Conservation (phyloP, 2,888 invertebrate species). For the Rhagonycha fulva region DNA sequence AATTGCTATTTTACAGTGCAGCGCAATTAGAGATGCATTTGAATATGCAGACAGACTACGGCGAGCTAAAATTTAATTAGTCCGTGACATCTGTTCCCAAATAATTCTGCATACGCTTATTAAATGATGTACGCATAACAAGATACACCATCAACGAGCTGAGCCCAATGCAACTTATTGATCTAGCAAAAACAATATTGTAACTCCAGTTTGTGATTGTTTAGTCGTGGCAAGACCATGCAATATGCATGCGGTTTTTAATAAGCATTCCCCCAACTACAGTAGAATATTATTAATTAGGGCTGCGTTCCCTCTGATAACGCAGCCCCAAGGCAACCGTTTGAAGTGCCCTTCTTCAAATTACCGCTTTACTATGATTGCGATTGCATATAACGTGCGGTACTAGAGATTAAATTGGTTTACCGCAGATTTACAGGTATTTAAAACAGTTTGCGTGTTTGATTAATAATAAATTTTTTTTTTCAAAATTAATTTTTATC, state of each 20-base stretch:
- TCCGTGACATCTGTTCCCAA: background rate
- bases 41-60: background rate
- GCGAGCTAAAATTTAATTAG: background rate
- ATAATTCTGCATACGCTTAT: background rate
- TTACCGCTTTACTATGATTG: constrained; percentile 33
- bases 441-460: constrained; percentile 19
- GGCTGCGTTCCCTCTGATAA: constrained; percentile 41
- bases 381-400: constrained; percentile 29
- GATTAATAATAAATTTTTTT: background rate
- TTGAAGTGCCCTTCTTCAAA: constrained; percentile 34
- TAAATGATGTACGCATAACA: constrained; percentile 6
- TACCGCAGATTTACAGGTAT: constrained; percentile 33
- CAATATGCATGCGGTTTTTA: constrained; percentile 50
- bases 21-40: background rate
- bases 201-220: constrained; percentile 27
- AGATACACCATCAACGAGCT: constrained; percentile 5
- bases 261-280: constrained; percentile 42
- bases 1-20: background rate
- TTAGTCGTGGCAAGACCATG: constrained; percentile 40
- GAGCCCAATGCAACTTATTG: constrained; percentile 19
- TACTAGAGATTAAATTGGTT: constrained; percentile 33
- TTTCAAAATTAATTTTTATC: constrained; percentile 12
- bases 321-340: constrained; percentile 30
- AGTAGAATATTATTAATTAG: constrained; percentile 48
- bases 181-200: constrained; percentile 23